Percentiles rank a stretch among this genome's conserved stretches.
phyloP scores from a whole-genome alignment of 2,797 vertebrate genomes.

The Macrochelys suwanniensis region DNA sequence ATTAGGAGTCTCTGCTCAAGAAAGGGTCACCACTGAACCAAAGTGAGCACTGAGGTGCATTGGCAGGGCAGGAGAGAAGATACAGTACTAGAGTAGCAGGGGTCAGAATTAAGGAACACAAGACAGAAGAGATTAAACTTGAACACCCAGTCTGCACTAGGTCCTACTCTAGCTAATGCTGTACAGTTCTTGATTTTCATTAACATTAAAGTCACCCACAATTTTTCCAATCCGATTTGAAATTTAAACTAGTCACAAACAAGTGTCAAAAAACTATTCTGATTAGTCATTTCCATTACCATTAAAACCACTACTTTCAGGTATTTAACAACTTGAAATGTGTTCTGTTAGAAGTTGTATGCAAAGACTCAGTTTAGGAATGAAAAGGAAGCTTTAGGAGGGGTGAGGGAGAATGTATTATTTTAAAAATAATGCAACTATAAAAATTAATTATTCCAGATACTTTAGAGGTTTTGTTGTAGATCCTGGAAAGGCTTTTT shows the following conservation, averaged over 20 bases:
- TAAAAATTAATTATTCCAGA: neutral
- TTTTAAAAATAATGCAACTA: neutral
- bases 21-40: neutral
- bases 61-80: neutral
- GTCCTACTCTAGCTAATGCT: neutral
- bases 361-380: neutral
- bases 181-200: neutral
- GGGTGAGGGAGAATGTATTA: neutral
- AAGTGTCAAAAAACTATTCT: neutral
- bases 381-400: neutral
- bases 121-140: neutral
- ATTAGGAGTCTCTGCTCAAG: neutral
- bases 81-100: neutral
- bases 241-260: neutral
- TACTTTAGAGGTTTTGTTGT: neutral
- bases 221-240: constrained; percentile 6
- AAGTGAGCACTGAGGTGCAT: neutral
- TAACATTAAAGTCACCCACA: neutral
- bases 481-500: neutral
- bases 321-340: neutral
- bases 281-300: constrained; percentile 15
- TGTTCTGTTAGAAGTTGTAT: neutral
- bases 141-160: neutral
- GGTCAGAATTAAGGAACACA: neutral
- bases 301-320: neutral